phyloP scores from a whole-genome alignment of 2,888 invertebrate genomes.

The Trichopria drosophilae region DNA sequence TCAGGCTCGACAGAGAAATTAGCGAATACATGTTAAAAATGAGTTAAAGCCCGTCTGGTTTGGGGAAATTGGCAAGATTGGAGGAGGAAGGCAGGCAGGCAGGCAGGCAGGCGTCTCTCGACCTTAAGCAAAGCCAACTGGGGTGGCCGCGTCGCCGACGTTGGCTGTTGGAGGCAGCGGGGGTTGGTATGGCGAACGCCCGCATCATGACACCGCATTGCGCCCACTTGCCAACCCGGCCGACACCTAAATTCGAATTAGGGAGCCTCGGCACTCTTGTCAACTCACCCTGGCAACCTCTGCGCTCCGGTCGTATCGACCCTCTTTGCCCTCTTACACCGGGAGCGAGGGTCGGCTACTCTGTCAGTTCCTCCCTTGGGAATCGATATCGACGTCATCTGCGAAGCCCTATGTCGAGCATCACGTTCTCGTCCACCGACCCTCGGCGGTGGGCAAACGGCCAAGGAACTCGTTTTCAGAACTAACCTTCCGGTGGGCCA shows the following conservation, averaged over 20 bases:
- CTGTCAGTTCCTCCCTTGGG: constrained; percentile 42
- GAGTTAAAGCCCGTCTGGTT: too few species aligned
- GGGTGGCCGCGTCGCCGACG: constrained; percentile 12
- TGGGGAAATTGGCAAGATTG: constrained; percentile 13
- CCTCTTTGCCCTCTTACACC: constrained; percentile 33
- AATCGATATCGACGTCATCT: constrained; percentile 53
- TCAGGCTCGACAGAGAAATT: too few species aligned
- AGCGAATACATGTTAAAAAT: too few species aligned
- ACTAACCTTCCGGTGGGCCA: constrained; percentile 20
- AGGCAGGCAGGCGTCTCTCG: constrained; percentile 7
- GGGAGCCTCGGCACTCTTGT: constrained; percentile 49
- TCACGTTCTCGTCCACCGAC: constrained; percentile 31
- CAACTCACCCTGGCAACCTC: constrained; percentile 38
- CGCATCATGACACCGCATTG: constrained; percentile 55
- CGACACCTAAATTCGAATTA: constrained; percentile 57
- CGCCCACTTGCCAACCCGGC: constrained; percentile 53
- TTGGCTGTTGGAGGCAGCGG: too few species aligned
- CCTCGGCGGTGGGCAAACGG: constrained; percentile 40
- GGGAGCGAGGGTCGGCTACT: constrained; percentile 16
- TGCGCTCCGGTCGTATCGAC: constrained; percentile 29
- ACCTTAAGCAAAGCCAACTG: constrained; percentile 11
- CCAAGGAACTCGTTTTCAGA: constrained; percentile 42
- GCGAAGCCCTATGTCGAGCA: constrained; percentile 27
- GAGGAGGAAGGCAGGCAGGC: constrained; percentile 16
- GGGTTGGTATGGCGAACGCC: constrained; percentile 47